Base-by-base conservation (phyloP, 1,140 invertebrate species). In the Drosophila nasuta region DNA sequence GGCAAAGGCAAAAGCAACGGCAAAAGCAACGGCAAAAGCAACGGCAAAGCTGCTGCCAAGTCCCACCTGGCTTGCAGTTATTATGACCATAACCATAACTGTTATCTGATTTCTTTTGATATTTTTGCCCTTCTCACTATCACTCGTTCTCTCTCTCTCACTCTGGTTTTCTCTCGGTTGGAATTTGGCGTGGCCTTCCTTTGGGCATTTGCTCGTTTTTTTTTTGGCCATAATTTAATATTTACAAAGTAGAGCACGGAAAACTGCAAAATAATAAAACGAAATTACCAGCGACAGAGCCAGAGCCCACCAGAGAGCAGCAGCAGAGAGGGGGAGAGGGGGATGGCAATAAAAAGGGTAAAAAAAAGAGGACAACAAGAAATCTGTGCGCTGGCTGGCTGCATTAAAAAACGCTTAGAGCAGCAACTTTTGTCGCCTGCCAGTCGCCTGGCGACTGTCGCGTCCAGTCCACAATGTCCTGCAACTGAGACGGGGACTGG, bases 221-320 rank as follows among this genome's bases (percentile, higher is more conserved):
- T 67, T 59, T 60, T 63, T 56, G 51, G 45, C 88, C 81, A 88
- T 89, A 89, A 89, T 89, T 89, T 89, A 85, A 89, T 89, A 89
- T 89, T 89, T 89, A 89, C 85, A 89, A 89, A 89, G 85, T 89
- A 86, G 83, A 80, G 81, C 85, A 75, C 25, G 60, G 72, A 89
- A 89, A 89, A 81, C 86, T 88, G 85, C 81, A 89, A 89, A 89
- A 89, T 89, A 89, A 88, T 88, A 88, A 88, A 88, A 88, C 74
- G 81, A 88, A 88, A 88, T 88, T 87, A 88, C 83, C 81, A 89
- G 71, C 64, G 85, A 79, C 79, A 48, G 62, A n/a, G 20, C 11
- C 20, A 15, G 48, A 49, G 46, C 46, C 30, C 57, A 59, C 35
- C 11, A 54, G 71, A 56, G 49, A 54, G 56, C 10, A 43, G 3